Base-by-base conservation (phyloP, 2,888 invertebrate genomes). In the Drosophila monieri region DNA sequence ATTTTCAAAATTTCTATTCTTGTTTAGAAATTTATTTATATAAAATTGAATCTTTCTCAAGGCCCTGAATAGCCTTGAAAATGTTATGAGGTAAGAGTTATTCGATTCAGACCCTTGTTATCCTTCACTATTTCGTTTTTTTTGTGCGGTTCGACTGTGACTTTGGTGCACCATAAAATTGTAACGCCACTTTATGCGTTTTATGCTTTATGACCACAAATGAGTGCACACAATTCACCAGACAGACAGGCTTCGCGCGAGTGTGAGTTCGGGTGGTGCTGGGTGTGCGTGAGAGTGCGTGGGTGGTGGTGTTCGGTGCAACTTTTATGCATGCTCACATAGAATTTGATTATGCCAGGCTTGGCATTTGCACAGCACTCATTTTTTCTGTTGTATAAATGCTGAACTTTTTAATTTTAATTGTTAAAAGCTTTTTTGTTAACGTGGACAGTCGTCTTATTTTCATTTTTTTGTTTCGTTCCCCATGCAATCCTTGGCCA, bases 151-250 rank as follows among this genome's bases (percentile, higher is more conserved):
- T 48, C 57, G 66, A 55, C 72, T 73, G 71, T 72, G 77, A 80
- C 74, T 78, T 75, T 76, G 74, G 75, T 73, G 35, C 70, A 43
- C 85, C 85, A 85, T 88, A 86, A 88, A 89, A 88, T 83, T 78
- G 87, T 87, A 83, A 81, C 83, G 80, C 80, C 78, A 80, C 76
- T 87, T 88, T 85, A 80, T 85, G 78, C 85, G 78, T 86, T 88
- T 89, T 87, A 87, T 88, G 89, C 88, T 89, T 85, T 89, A 85
- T 89, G 88, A 84, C 78, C 89, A 85, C 80, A 79, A 84, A 78
- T 79, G 80, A 81, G 77, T 64, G 74, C 74, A 68, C 75, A 78
- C 77, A 80, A 74, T 74, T 74, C 70, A 48, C 53, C 66, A 70
- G 71, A 32, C 76, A 62, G 67, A 60, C 74, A 62, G 60, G 12